Evolutionary conservation across 53 echinoderm and acorn worm genomes (phyloP), one percentile per base, ranked within the genome.

Genomic region (Antedon mediterranea): DNA sequence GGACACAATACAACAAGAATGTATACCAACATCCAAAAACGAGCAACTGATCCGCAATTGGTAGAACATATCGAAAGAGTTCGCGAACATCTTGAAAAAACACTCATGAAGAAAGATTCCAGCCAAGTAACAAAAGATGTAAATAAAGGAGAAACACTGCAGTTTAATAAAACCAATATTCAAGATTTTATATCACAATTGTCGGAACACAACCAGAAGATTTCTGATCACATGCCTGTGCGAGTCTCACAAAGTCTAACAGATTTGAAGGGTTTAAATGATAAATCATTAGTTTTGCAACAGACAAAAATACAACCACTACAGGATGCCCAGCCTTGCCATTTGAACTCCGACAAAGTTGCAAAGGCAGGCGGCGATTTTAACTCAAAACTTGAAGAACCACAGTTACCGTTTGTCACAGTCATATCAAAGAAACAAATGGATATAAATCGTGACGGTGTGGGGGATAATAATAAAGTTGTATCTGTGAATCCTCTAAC

Each of bases 61-160:
- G 42, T 85, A 43, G 79, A 90, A 70, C 94, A 91, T 70, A 87
- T 94, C 26, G 74, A 89, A 31, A 91, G 86, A 78, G 89, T 94
- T 70, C 82, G 87, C 33, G 91, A 94, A 71, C 91, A 94, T 75
- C 85, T 94, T 57, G 91, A 94, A 43, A 91, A 81, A 73, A 82
- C 82, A 26, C 75, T 86, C 23, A 82, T 79, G 28, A 77, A 86
- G n/a, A 43, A 78, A 43, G 31, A 27, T 3, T 4, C 4, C 43
- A 26, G 14, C 9, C 30, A 43, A 6, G 6, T 5, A 32, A 4
- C 30, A 30, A 26, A 33, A 0, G 76, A 76, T 2, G 14, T 4
- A 41, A 76, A 6, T 34, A 76, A 76, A 33, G 29, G 2, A 57
- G 23, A 57, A 3, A 8, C 9, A 23, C 9, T 2, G 2, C 57